Base-by-base conservation (phyloP, 2,888 invertebrate species). In the Ganaspis brasiliensis region DNA sequence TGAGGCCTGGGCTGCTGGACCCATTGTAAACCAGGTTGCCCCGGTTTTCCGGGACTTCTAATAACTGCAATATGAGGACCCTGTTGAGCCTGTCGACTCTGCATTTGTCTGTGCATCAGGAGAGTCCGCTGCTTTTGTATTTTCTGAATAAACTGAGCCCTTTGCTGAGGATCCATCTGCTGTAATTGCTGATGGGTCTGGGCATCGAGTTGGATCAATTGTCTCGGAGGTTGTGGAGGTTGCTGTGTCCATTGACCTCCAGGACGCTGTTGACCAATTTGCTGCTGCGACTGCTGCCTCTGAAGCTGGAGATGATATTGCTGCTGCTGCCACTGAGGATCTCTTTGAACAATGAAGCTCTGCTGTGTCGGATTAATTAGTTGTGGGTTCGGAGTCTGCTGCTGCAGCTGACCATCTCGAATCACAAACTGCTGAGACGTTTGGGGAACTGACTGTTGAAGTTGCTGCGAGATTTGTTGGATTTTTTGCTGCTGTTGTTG, bases 121-220 rank as follows among this genome's bases (percentile, higher is more conserved):
- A 94, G 86, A 37, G 93, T 93, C 63, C 94, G 92, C 73, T 94
- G 94, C 79, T 94, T 94, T 89, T 96, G 95, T 79, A 96, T 92
- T 89, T 96, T 96, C 12, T 96, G 95, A 5, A 97, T 95, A 83
- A 97, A 97, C 90, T 96, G 93, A 1, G 96, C 95, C 55, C 96
- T 93, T 86, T 96, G 96, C 80, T 96, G 94, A 0, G 96, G 96
- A 86, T 96, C 96, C 94, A 96, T 93, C 86, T 96, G 96, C 87
- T 97, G 96, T 61, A 97, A 92, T 84, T 96, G 96, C 12, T 96
- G 96, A 88, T 97, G 96, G 0, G 96, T 96, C 85, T 96, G 96
- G 0, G 96, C 96, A 84, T 97, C 97, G 83, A 97, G 91, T 83
- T 97, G 97, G 78, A 97, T 97, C 76, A 96, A 92, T 87, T 96